A percentile compares a stretch with the other conserved stretches of the same genome.
These are phyloP conservation scores for Hypsibius dujardini DNA, from an alignment of 1,140 invertebrate genomes.

Conservation along the genomic window DNA sequence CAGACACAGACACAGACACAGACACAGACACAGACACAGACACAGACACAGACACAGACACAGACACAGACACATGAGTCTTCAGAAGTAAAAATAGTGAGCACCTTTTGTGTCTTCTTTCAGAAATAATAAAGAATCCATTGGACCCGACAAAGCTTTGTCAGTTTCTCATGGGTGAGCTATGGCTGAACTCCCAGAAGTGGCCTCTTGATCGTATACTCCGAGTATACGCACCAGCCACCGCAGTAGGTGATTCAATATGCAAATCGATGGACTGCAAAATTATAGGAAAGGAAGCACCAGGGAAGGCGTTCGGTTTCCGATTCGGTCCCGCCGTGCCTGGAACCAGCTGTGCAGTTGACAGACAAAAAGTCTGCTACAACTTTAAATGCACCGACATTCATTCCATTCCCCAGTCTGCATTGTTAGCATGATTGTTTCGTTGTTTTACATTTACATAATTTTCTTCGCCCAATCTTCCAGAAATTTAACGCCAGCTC, in stretches of 20 bases:
- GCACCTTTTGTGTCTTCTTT: too few species aligned
- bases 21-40: too few species aligned
- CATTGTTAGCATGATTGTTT: too few species aligned
- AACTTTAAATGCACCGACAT: constrained; percentile 6
- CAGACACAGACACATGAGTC: too few species aligned
- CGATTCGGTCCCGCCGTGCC: neutral
- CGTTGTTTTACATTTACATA: too few species aligned
- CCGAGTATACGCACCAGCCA: neutral
- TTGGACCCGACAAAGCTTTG: neutral
- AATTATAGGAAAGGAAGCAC: neutral
- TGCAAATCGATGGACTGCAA: constrained; percentile 1
- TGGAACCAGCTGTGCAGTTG: neutral
- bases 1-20: too few species aligned
- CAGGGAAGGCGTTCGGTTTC: neutral
- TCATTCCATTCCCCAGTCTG: neutral
- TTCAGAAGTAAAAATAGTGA: too few species aligned
- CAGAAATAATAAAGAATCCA: too few species aligned
- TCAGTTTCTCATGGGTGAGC: neutral
- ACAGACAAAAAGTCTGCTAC: neutral
- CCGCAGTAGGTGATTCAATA: neutral
- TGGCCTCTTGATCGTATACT: neutral
- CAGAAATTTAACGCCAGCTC: too few species aligned
- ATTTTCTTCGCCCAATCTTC: too few species aligned
- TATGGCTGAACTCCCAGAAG: neutral
- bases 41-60: too few species aligned